Base-by-base conservation (phyloP, 2,888 invertebrate species). In the Pimpla rufipes region DNA sequence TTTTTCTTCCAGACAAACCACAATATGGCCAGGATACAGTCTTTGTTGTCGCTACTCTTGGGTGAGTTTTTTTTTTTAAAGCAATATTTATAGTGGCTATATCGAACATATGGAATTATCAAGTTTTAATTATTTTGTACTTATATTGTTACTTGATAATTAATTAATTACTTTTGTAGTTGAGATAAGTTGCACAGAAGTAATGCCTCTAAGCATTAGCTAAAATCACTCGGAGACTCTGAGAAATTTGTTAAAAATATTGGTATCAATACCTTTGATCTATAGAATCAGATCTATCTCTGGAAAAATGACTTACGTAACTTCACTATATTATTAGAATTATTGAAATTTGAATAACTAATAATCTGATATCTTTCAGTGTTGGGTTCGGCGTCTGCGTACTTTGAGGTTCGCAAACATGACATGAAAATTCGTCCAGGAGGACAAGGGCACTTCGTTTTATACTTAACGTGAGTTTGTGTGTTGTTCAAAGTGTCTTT, bases 351-450 rank as follows among this genome's bases (percentile, higher is more conserved):
- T 45, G 18, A 1, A 52, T 0, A 10, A 8, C 52, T 21, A 29
- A 29, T 52, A 52, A 0, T 1, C 3, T 13, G 23, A 4, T 11
- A 4, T 55, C 47, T 88, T 88, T 67, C 84, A 91, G 91, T 87
- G 73, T 45, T 86, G 35, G 85, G 81, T 79, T 81, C 77, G 55
- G 83, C 83, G 75, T 82, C 84, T 55, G 92, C 91, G 84, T 90
- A 91, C 78, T 91, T 96, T 87, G 94, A 93, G 82, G 91, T 96
- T 67, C 94, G 95, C 64, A 90, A 93, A 57, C 94, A 95, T 85
- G 96, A 96, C 91, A 90, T 96, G 80, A 94, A 94, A 82, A 92
- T 96, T 42, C 92, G 95, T 45, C 93, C 96, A 42, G 94, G 95
- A 85, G 93, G 94, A 85, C 94, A 94, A 13, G 93, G 94, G 84